Evolutionary conservation across 92 coral and sea anemone species (phyloP).

Genomic region (Meandrina meandrites): DNA sequence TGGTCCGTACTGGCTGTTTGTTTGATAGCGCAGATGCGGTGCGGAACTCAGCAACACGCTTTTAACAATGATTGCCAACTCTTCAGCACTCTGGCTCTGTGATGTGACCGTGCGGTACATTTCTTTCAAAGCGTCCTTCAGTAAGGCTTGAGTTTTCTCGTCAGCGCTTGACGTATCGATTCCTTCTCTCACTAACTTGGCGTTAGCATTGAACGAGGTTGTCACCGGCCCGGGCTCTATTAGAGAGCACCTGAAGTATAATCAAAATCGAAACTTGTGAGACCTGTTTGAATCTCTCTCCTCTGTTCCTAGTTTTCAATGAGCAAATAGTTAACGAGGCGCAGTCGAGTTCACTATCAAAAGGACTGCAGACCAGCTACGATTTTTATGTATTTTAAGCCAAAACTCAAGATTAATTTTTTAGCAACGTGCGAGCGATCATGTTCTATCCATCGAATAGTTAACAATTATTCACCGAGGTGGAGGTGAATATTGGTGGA

Average conservation of each 20-base stretch:
- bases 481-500: too few species aligned
- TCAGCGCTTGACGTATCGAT: constrained; percentile 64
- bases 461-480: too few species aligned
- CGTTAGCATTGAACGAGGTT: constrained; percentile 67
- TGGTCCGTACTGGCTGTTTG: constrained; percentile 51
- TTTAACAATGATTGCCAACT: constrained; percentile 57
- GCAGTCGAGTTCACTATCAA: too few species aligned
- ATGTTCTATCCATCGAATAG: too few species aligned
- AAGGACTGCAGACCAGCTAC: too few species aligned
- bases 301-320: too few species aligned
- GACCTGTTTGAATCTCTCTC: not conserved
- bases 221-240: constrained; percentile 79
- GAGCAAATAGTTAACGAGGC: too few species aligned
- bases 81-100: constrained; percentile 43
- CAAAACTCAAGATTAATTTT: too few species aligned
- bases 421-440: too few species aligned
- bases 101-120: constrained; percentile 32
- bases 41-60: constrained; percentile 54
- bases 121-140: constrained; percentile 40
- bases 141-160: constrained; percentile 58
- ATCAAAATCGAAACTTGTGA: not conserved
- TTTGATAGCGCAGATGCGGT: constrained; percentile 73
- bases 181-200: constrained; percentile 71
- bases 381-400: too few species aligned
- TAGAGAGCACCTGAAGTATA: constrained; percentile 32